Base-by-base conservation (phyloP, 2,113 vertebrate genomes). In the Uropsilus gracilis region DNA sequence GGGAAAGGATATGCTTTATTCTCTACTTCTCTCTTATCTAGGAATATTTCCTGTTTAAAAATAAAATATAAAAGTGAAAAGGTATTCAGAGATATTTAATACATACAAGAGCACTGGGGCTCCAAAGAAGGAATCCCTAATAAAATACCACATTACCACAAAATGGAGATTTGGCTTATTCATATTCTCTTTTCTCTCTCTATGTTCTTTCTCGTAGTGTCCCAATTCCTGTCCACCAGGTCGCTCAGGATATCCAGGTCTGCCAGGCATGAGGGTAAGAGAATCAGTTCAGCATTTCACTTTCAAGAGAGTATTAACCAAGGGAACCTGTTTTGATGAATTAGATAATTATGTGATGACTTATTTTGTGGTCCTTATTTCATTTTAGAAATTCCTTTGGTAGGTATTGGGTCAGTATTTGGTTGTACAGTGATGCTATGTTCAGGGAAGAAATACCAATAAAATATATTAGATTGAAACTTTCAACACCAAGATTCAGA, bases 231-330 rank as follows among this genome's bases (percentile, higher is more conserved):
- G 99, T 96, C 98, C 99, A 26, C 98, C 99, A 77, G 99, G 99
- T 5, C 98, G 98, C 6, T 97, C 99, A 55, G 99, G 99, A 71
- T 98, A 99, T 75, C 99, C 99, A 96, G 99, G 99, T 0, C 98
- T 99, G 94, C 99, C 99, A 96, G 99, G 99, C 83, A 99, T 99
- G 99, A 99, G 99, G 98, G 99, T 99, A 97, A 98, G 98, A 95
- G 32, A 76, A 86, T 12, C 80, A 48, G 68, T 78, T 83, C 12
- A 24, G 22, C 37, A n/a, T 87, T 93, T 78, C 80, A 34, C 83
- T 82, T 94, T 71, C 12, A 50, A 37, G 22, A 37, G 22, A 84
- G 3, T 84, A 48, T 77, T 46, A 63, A 7, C 37, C 22, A 4
- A 59, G 55, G 71, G n/a, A 73, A 18, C 8, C 24, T 24, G 26